Evolutionary conservation across 2,888 invertebrate genomes (phyloP).

Genomic region (Drosophila ustulata): DNA sequence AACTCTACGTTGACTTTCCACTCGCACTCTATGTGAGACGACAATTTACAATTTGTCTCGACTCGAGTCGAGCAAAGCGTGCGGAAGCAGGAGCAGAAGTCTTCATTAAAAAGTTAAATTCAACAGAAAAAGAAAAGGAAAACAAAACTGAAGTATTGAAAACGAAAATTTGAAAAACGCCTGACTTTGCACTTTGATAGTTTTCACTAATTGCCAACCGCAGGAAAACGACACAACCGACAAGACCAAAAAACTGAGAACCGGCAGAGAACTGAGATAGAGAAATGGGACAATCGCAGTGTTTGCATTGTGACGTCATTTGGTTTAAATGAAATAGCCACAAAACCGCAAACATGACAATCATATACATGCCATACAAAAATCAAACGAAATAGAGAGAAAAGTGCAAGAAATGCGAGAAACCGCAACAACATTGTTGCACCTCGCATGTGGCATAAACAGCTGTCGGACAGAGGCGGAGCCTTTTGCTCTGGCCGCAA

Average conservation of each 20-base stretch:
- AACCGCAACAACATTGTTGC: slow-evolving; percentile 63
- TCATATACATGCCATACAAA: slow-evolving; percentile 46
- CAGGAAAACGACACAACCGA: slow-evolving; percentile 12
- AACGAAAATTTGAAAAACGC: slow-evolving; percentile 15
- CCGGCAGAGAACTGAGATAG: background rate
- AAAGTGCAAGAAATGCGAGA: slow-evolving; percentile 5
- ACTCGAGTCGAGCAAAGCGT: background rate
- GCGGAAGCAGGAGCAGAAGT: background rate
- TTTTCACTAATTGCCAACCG: slow-evolving; percentile 37
- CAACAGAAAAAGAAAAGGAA: background rate
- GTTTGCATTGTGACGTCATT: slow-evolving; percentile 18
- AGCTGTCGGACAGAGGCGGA: slow-evolving; percentile 22
- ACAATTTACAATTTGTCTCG: slow-evolving; percentile 45
- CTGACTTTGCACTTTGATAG: slow-evolving; percentile 26
- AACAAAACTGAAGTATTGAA: slow-evolving; percentile 3
- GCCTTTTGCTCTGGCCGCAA: slow-evolving; percentile 53
- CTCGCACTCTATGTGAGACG: background rate
- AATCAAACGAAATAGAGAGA: slow-evolving; percentile 29
- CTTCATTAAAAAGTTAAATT: slow-evolving; percentile 12
- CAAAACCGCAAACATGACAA: slow-evolving; percentile 61
- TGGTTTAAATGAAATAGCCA: slow-evolving; percentile 27
- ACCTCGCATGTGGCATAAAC: slow-evolving; percentile 59
- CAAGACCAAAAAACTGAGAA: background rate
- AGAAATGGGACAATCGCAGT: slow-evolving; percentile 3
- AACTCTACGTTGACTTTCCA: slow-evolving; percentile 34